These are phyloP conservation scores for Aquatica leii DNA, from an alignment of 2,888 invertebrate genomes.

Conservation along the genomic window DNA sequence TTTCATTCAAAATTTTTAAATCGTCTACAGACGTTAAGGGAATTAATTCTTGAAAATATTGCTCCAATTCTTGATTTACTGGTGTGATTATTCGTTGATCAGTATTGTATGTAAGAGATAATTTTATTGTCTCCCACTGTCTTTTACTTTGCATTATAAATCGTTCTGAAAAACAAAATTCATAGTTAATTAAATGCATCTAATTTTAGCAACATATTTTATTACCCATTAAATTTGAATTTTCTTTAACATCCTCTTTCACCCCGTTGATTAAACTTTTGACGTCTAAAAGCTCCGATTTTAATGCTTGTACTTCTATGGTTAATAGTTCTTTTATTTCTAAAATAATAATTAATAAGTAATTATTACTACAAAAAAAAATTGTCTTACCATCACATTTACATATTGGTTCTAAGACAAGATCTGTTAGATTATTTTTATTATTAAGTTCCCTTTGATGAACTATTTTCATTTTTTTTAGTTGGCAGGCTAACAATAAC, in stretches of 20 bases:
- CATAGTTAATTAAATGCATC: neutral
- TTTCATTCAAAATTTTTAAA: constrained; percentile 3
- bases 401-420: neutral
- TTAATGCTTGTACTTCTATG: constrained; percentile 1
- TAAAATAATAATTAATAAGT: neutral
- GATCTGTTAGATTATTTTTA: neutral
- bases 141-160: neutral
- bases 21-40: constrained; percentile 6
- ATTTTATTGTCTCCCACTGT: constrained; percentile 5
- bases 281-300: neutral
- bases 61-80: constrained; percentile 2
- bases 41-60: constrained; percentile 1
- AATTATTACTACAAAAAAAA: neutral
- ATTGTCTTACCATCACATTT: too few species aligned
- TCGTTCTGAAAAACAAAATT: neutral
- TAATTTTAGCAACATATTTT: constrained; percentile 6
- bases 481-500: neutral
- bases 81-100: neutral
- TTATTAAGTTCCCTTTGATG: neutral
- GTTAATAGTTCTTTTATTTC: neutral
- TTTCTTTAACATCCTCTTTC: neutral
- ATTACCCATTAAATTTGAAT: constrained; percentile 8
- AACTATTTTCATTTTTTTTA: neutral
- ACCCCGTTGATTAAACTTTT: constrained; percentile 1
- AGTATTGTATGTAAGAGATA: neutral